Conservation (phyloP, 2,113 vertebrate genomes). For the Dascyllus trimaculatus region DNA sequence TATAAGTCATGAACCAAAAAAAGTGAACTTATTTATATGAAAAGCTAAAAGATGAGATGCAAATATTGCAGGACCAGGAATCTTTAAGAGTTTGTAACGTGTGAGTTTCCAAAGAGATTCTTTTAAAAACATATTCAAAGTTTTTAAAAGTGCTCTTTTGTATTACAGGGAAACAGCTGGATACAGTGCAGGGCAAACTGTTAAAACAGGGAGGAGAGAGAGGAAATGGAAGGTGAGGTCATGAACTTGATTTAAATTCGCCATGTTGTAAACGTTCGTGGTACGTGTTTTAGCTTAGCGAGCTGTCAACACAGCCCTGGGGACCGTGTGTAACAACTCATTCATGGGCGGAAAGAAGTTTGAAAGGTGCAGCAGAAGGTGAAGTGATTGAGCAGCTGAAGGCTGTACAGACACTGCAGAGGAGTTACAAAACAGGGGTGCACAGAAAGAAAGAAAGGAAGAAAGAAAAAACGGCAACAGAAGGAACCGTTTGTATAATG, state of each 20-base stretch:
- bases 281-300: constrained; percentile 47
- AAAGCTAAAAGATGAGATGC: not conserved
- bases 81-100: too few species aligned
- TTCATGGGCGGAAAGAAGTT: constrained; percentile 41
- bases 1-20: not conserved
- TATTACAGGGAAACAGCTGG: not conserved
- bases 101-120: not conserved
- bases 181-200: not conserved
- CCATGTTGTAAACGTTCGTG: constrained; percentile 30
- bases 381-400: constrained; percentile 36
- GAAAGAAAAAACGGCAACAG: constrained; percentile 6
- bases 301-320: constrained; percentile 26
- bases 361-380: constrained; percentile 42
- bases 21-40: not conserved
- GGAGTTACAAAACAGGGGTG: constrained; percentile 8
- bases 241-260: constrained; percentile 38
- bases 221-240: constrained; percentile 25
- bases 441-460: not conserved
- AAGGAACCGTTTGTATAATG: constrained; percentile 29
- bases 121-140: not conserved
- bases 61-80: not conserved
- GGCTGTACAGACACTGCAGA: constrained; percentile 30
- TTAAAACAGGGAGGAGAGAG: not conserved
- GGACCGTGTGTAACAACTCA: constrained; percentile 41
- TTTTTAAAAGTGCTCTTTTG: not conserved